Evolutionary conservation across 2,888 invertebrate species (phyloP), one percentile per base, ranked within the genome.

Genomic region (Meloe dianella): DNA sequence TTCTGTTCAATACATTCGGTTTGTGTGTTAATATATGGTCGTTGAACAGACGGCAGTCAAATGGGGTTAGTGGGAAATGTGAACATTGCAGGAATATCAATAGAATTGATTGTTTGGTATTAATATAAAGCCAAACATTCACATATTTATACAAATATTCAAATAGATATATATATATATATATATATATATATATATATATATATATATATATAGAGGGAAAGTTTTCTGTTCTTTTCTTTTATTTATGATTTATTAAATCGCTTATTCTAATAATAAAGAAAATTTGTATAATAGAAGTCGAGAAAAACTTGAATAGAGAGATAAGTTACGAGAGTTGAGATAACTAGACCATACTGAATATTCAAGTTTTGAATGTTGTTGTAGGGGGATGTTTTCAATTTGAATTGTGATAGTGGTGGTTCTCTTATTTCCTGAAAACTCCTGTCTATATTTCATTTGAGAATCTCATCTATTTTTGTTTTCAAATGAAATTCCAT

Each of bases 1-100:
- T 41, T 41, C 41, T 20, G 20, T 47, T 47, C 47, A 47, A 47
- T 47, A 47, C 20, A 20, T 41, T 17, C 17, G 4, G 41, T n/a
- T 41, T 41, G 38, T 17, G 41, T 41, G 41, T 41, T 41, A 41
- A 41, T 41, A 17, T 41, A 41, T 41, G 41, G 41, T 17, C 41
- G 17, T 41, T 41, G 41, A 41, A 41, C 41, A 41, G 41, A 41
- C 41, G 17, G 17, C n/a, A 17, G 6, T 41, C 41, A 17, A 41
- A 41, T 41, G 41, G 41, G 47, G 20, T 47, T 47, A 47, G 20
- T 47, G 9, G 47, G 47, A 47, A 47, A 10, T 47, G 20, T 47
- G 47, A 20, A 47, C 9, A 20, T 47, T 47, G 20, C 47, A 17
- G 47, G 20, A 47, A 47, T 47, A 47, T 47, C 47, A 47, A 47